Evolutionary conservation across 2,888 invertebrate genomes (phyloP), one percentile per base, ranked within the genome.

Genomic region (Nemotelus nigrinus): DNA sequence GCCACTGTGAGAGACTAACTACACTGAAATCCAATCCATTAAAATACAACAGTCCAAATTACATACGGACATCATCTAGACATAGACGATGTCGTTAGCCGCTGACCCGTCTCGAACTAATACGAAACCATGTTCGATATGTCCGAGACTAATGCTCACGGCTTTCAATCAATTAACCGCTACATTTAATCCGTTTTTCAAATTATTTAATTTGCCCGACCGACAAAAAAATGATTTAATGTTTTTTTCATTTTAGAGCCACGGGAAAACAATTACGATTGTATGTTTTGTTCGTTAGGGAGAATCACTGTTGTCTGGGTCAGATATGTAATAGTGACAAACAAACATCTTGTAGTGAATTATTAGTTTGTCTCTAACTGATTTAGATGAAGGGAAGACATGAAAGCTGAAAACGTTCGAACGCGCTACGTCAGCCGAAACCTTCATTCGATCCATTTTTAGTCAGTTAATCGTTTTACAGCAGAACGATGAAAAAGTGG

Each of bases 81-180:
- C 25, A 25, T 25, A 25, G 25, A 25, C 25, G 25, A 25, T 25
- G 25, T 25, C 25, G 25, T 25, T 25, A 25, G 25, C 25, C 25
- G 25, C 25, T 25, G 25, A 25, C 25, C 25, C 25, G 25, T 25
- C 25, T 25, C 25, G 25, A 25, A 25, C 25, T 25, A 25, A 25
- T 25, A 25, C 25, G 25, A 25, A 25, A 25, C 25, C 25, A 25
- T 25, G 25, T 25, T 25, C 25, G 25, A 25, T 25, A 25, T 25
- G 25, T 25, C 53, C 10, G 53, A 53, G 10, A 63, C 63, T 3
- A 43, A 63, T 39, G 63, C 43, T 63, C 43, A 43, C n/a, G n/a
- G 57, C 43, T 8, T 43, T 43, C 65, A 65, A 65, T 65, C 65
- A 65, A 65, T 65, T 65, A 65, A 65, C 65, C 65, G 65, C 65